Evolutionary conservation across 2,113 vertebrate species (phyloP).

Genomic region (Tragelaphus buxtoni): DNA sequence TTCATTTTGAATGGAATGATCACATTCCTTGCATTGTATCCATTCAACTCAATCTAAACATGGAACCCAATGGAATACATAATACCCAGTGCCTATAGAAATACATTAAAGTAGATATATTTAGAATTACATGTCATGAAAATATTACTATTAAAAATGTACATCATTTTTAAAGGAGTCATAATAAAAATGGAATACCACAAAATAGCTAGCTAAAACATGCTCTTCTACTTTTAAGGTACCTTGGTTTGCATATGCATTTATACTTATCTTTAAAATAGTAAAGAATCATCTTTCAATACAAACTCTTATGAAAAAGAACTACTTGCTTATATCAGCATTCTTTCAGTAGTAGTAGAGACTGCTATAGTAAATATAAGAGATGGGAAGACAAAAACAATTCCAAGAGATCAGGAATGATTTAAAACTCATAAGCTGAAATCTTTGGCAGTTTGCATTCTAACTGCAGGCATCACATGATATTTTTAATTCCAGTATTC

Average conservation of each 20-base stretch:
- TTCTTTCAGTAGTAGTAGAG: constrained; percentile 72
- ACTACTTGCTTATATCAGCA: constrained; percentile 63
- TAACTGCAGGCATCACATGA: constrained; percentile 49
- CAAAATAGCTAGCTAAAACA: constrained; percentile 56
- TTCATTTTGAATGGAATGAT: not conserved
- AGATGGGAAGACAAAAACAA: constrained; percentile 72
- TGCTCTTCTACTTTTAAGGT: constrained; percentile 64
- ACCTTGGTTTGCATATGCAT: constrained; percentile 61
- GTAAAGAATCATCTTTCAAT: constrained; percentile 72
- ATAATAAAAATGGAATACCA: constrained; percentile 51
- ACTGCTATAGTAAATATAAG: constrained; percentile 72
- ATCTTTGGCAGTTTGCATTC: constrained; percentile 71
- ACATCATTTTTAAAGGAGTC: constrained; percentile 33
- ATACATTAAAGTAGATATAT: constrained; percentile 34
- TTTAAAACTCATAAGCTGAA: constrained; percentile 77
- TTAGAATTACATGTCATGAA: not conserved
- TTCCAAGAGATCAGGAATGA: constrained; percentile 75
- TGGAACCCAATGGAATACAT: not conserved
- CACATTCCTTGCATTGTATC: not conserved
- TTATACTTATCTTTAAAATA: constrained; percentile 68
- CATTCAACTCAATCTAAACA: not conserved
- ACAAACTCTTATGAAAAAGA: constrained; percentile 71
- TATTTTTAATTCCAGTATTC: constrained; percentile 58
- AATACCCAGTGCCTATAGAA: not conserved
- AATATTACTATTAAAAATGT: constrained; percentile 40